A percentile compares a stretch with the other conserved stretches of the same genome.
phyloP scores from a whole-genome alignment of 2,888 invertebrate species.

The Notocelia uddmanniana region DNA sequence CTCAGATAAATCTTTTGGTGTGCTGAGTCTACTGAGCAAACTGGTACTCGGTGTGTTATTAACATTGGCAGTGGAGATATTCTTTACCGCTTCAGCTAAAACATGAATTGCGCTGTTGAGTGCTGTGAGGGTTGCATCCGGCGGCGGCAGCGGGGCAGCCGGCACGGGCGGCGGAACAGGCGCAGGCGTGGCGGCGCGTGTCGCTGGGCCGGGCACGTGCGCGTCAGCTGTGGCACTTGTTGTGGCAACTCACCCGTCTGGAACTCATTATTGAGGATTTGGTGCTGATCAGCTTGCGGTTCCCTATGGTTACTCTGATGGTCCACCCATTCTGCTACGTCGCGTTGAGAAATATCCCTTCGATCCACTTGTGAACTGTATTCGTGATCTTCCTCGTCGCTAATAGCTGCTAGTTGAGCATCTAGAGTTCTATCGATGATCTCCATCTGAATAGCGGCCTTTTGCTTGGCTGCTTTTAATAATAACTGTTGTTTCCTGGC shows the following conservation, averaged over 20 bases:
- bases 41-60: no score
- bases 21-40: no score
- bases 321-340: no score
- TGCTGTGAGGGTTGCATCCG: not conserved
- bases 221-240: not conserved
- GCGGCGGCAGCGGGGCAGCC: not conserved
- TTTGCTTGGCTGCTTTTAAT: slow-evolving; percentile 3
- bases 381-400: no score
- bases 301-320: no score
- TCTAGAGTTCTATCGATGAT: slow-evolving; percentile 8
- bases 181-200: not conserved
- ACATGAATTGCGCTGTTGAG: not conserved
- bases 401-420: slow-evolving; percentile 4
- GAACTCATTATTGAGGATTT: not conserved
- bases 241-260: not conserved
- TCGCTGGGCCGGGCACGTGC: not conserved
- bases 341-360: no score
- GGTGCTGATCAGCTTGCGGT: not conserved
- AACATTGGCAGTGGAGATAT: not conserved
- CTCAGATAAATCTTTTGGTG: no score
- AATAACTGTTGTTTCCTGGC: not conserved
- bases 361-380: no score
- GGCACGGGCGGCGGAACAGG: not conserved
- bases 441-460: slow-evolving; percentile 8
- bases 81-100: not conserved